These are phyloP conservation scores for Myiozetetes cayanensis DNA, from an alignment of 2,113 vertebrate genomes.

Conservation along the genomic window DNA sequence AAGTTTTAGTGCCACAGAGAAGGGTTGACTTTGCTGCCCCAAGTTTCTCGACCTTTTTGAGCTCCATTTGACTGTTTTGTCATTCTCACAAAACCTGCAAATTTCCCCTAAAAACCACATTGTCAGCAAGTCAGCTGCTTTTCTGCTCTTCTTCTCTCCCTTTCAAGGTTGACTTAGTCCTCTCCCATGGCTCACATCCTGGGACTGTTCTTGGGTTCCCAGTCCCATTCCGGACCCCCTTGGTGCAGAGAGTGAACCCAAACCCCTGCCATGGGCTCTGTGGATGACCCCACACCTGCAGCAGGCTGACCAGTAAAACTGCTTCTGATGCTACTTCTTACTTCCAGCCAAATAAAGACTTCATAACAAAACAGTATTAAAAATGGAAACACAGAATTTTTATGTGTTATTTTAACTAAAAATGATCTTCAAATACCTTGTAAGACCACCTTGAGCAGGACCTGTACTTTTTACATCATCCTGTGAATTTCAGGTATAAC, in stretches of 20 bases:
- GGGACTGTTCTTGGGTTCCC: background rate
- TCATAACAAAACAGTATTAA: background rate
- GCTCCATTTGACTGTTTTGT: background rate
- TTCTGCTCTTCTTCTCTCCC: background rate
- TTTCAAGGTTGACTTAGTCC: background rate
- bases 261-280: too few relatives aligned
- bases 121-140: background rate
- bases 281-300: background rate
- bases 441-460: background rate
- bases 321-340: background rate
- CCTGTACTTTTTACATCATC: background rate
- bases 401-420: background rate
- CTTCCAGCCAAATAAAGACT: background rate
- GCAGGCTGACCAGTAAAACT: background rate
- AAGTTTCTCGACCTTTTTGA: background rate
- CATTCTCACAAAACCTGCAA: background rate
- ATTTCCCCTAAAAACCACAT: background rate
- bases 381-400: background rate
- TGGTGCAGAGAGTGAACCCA: background rate
- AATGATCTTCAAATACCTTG: background rate
- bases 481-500: background rate
- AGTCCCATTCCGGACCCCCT: background rate
- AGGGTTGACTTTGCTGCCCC: background rate
- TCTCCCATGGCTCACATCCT: rapidly evolving
- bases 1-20: background rate